Evolutionary conservation across 2,888 invertebrate genomes (phyloP), one percentile per base, ranked within the genome.

Genomic region (Drosophila stalkeri): DNA sequence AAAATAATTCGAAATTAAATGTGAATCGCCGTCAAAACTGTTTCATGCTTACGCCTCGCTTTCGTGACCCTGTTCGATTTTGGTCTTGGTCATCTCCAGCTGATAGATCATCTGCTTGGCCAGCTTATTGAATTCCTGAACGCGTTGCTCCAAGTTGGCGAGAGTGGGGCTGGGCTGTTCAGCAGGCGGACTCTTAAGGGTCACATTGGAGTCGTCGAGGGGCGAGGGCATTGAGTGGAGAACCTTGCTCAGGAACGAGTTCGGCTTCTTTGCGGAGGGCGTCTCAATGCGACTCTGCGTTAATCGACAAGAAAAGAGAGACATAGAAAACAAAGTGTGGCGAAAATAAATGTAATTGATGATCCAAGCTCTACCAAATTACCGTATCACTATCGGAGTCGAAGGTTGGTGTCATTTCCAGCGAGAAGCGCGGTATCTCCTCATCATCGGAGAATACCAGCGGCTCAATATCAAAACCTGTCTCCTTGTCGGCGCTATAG

Each of bases 381-480:
- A 93, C 93, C 93, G 91, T 92, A 91, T 93, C 92, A 91, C 92
- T 93, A 89, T 92, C 92, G 80, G 92, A 93, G 86, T 93, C 93
- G 81, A 91, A 81, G 75, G 90, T 92, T 88, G 92, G 91, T 91
- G 92, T 91, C 92, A 93, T 92, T 92, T 93, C 93, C 89, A 91
- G 71, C 63, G 93, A 93, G 89, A 92, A 92, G 72, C 92, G 91
- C 78, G 92, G 92, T 82, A 94, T 94, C 81, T 94, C 94, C 67
- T 94, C 94, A 87, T 95, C 95, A 79, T 95, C 95, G 64, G 95
- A 95, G 92, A 95, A 95, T 76, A 94, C 94, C 72, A 95, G 90
- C 62, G 93, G 93, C 77, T 95, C 95, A 44, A 88, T 79, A 81
- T 95, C 95, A 60, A 86, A 92, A 59, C 94, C 94, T 44, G 90